phyloP scores from a whole-genome alignment of 1,140 invertebrate genomes.

The Drosophila ercepeae region DNA sequence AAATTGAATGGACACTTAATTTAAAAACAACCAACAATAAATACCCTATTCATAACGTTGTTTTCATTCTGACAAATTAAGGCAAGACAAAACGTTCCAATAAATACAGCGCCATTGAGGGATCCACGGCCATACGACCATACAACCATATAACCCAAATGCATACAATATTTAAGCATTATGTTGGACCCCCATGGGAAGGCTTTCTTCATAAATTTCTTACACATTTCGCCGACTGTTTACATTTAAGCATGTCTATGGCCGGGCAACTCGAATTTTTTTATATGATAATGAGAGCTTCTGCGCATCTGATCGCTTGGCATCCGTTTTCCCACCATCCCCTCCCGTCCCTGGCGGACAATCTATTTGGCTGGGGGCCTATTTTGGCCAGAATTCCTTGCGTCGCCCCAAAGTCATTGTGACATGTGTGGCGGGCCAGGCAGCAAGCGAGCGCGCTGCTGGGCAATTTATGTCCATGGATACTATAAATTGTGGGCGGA shows the following conservation, averaged over 20 bases:
- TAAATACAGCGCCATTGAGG: too few relatives aligned
- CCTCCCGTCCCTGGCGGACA: too few relatives aligned
- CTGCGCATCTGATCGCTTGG: constrained; percentile 22
- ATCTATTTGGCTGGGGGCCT: constrained; percentile 39
- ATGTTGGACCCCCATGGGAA: constrained; percentile 33
- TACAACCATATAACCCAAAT: too few relatives aligned
- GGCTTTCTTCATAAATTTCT: constrained; percentile 46
- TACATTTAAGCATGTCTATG: constrained; percentile 31
- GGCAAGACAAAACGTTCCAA: too few relatives aligned
- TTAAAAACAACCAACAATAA: too few relatives aligned
- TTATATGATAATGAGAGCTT: constrained; percentile 55
- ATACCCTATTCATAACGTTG: too few relatives aligned
- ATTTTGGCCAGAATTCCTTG: constrained; percentile 45
- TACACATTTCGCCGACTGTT: too few relatives aligned
- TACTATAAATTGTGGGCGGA: constrained; percentile 71
- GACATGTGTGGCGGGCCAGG: constrained; percentile 68
- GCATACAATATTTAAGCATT: constrained; percentile 42
- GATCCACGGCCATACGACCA: too few relatives aligned
- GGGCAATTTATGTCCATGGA: constrained; percentile 75
- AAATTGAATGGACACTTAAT: too few relatives aligned
- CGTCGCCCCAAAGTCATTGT: constrained; percentile 30
- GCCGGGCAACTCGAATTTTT: constrained; percentile 18
- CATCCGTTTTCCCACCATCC: background rate
- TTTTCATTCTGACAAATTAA: too few relatives aligned
- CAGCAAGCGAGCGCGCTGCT: constrained; percentile 32